A percentile compares a stretch with the other conserved stretches of the same genome.
phyloP scores from a whole-genome alignment of 2,113 vertebrate species.

The Marmota flaviventris region DNA sequence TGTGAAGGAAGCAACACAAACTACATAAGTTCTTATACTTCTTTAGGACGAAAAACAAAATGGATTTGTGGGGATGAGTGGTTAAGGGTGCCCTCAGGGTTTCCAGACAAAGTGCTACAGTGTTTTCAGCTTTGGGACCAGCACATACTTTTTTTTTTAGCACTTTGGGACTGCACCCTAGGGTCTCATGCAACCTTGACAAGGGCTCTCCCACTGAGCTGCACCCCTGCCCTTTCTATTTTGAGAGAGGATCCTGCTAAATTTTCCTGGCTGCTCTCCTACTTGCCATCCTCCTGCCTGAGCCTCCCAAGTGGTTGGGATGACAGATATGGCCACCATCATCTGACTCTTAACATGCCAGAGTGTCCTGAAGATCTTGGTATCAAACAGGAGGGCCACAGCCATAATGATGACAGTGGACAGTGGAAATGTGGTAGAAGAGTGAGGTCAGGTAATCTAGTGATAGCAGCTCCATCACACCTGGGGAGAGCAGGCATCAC shows the following conservation, averaged over 20 bases:
- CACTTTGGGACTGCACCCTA: background rate
- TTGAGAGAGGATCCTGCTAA: background rate
- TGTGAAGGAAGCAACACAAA: background rate
- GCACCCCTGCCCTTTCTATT: background rate
- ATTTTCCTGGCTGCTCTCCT: background rate
- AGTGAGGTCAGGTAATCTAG: slow-evolving; percentile 93
- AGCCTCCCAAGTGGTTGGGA: background rate
- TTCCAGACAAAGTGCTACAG: no score
- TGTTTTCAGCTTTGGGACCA: background rate
- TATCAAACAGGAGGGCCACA: slow-evolving; percentile 93
- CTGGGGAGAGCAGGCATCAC: slow-evolving; percentile 76
- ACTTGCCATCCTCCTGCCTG: background rate
- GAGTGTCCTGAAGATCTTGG: slow-evolving; percentile 87
- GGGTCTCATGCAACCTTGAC: background rate
- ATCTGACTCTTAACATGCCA: slow-evolving; percentile 93
- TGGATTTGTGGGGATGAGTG: no score
- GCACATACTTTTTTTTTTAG: background rate
- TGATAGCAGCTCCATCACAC: slow-evolving; percentile 93
- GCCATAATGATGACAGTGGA: slow-evolving; percentile 96
- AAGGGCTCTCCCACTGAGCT: background rate
- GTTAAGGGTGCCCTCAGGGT: no score
- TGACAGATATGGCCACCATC: no score
- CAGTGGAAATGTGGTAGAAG: slow-evolving; percentile 94
- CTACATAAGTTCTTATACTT: background rate
- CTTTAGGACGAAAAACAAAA: no score